Evolutionary conservation across 2,113 vertebrate species (phyloP).

Genomic region (Halichoeres trimaculatus): DNA sequence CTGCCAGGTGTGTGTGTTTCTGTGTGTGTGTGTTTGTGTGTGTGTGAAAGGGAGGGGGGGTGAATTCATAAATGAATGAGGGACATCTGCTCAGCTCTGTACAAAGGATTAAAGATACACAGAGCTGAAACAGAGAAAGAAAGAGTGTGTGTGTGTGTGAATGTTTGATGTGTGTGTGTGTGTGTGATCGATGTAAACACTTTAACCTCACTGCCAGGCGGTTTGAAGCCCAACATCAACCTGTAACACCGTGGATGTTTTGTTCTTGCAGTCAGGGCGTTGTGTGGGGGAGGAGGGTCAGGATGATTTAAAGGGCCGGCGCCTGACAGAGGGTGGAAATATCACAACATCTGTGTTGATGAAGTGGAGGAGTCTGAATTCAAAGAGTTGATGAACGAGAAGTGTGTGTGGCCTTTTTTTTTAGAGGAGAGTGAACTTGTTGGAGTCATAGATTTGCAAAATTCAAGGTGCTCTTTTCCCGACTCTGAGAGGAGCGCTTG

Average conservation of each 20-base stretch:
- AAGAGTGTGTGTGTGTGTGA: not conserved
- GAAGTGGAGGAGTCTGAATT: too few relatives aligned
- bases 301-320: too few relatives aligned
- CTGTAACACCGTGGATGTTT: not conserved
- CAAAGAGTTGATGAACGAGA: too few relatives aligned
- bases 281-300: too few relatives aligned
- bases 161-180: not conserved
- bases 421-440: too few relatives aligned
- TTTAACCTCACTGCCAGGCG: constrained; percentile 11
- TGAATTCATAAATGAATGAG: constrained; percentile 99
- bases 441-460: too few relatives aligned
- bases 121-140: constrained; percentile 45
- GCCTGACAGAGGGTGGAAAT: too few relatives aligned
- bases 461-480: too few relatives aligned
- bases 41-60: constrained; percentile 59
- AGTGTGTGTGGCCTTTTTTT: too few relatives aligned
- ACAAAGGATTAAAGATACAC: constrained; percentile 89
- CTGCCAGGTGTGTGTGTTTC: constrained; percentile 85
- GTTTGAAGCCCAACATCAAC: constrained; percentile 16
- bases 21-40: constrained; percentile 50
- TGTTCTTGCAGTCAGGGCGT: not conserved
- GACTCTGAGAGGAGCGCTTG: too few relatives aligned
- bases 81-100: constrained; percentile 94
- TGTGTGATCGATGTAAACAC: constrained; percentile 31
- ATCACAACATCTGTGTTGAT: too few relatives aligned